Percentiles rank a stretch among this genome's conserved stretches.
These are phyloP conservation scores for Pseudorhombus dupliciocellatus DNA, from an alignment of 2,113 vertebrate genomes.

Conservation along the genomic window DNA sequence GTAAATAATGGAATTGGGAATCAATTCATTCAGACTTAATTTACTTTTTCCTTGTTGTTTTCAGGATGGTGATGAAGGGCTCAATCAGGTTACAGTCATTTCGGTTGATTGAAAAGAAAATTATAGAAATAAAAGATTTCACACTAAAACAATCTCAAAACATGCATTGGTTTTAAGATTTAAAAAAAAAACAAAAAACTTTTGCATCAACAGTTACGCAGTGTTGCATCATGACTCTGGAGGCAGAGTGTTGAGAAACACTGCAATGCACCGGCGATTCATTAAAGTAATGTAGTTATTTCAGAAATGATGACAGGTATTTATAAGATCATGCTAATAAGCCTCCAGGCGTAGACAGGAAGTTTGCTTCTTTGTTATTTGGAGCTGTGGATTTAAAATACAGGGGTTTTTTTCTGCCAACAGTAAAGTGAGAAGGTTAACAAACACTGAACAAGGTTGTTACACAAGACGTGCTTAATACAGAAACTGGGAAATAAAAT, in stretches of 20 bases:
- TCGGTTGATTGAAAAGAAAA: background rate
- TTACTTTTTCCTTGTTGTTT: background rate
- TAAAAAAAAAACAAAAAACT: too few species aligned
- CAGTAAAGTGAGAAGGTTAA: constrained; percentile 4
- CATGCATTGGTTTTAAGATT: too few species aligned
- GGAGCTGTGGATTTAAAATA: background rate
- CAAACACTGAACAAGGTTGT: background rate
- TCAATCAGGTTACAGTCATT: background rate
- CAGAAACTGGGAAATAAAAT: background rate
- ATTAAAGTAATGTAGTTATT: background rate
- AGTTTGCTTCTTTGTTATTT: background rate
- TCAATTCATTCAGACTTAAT: background rate
- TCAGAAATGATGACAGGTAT: background rate
- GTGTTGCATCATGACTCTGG: too few species aligned
- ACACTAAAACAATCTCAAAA: too few species aligned
- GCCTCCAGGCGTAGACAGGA: background rate
- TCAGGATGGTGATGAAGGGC: background rate
- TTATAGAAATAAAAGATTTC: too few species aligned
- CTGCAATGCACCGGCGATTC: background rate
- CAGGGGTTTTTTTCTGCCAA: background rate
- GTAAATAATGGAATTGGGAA: background rate
- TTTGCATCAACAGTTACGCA: too few species aligned
- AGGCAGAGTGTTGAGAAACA: too few species aligned
- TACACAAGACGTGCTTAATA: background rate
- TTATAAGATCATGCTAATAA: background rate